Evolutionary conservation across 2,797 vertebrate genomes (phyloP), one percentile per base, ranked within the genome.

Genomic region (Galaxias olidus): DNA sequence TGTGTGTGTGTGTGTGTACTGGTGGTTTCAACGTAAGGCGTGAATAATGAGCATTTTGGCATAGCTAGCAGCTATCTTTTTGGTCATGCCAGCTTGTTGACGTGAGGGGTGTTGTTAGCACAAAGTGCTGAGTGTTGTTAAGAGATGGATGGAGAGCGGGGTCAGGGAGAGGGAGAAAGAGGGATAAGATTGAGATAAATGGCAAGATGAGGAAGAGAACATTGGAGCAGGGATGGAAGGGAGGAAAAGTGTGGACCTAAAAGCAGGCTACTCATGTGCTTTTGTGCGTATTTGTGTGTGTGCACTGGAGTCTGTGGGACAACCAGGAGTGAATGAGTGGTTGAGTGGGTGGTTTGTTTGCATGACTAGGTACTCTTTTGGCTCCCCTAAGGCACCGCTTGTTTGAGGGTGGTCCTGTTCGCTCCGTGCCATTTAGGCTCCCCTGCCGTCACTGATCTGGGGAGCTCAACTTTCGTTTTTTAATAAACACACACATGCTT

Each of bases 381-480:
- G 52, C 67, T 5, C n/a, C 70, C 72, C 71, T 64, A 13, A 10
- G 74, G 81, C 30, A 30, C 30, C 30, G 61, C 62, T 60, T 71
- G 70, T 84, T 71, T 74, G 74, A 83, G 77, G 86, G 87, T 89
- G 86, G 87, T 85, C 86, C 73, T 60, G 15, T 64, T 70, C 20
- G 10, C 74, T 63, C 52, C 15, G 13, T 45, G 54, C 72, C 75
- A 66, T 66, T 74, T 69, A 12, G 71, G 18, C 14, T 72, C 20
- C 0, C 14, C n/a, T 53, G 1, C 63, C 66, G 76, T 60, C 58
- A 55, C 63, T 63, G 67, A 76, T 68, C 60, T 73, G 51, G 65
- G 64, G 59, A 17, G 61, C 61, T 66, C 11, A 20, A 74, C 73
- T 65, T 18, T 55, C 48, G 43, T 53, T 75, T 53, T 75, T 79